Base-by-base conservation (phyloP, 2,888 invertebrate genomes). In the Orthosia gothica region DNA sequence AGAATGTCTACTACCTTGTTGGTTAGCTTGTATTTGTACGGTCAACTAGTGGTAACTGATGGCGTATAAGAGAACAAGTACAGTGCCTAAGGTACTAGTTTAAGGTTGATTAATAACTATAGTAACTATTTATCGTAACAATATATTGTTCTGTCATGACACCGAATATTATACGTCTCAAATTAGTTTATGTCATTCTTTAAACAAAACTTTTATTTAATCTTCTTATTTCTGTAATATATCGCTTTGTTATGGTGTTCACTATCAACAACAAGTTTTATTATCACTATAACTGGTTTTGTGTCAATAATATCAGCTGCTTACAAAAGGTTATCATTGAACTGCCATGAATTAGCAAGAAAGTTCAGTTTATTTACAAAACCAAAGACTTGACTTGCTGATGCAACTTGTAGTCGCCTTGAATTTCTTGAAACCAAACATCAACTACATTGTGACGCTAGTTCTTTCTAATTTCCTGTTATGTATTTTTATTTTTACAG, bases 391-490 rank as follows among this genome's bases (percentile, higher is more conserved):
- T 57, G 20, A 49, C 13, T 3, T 5, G 47, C 45, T 82, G 82
- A 77, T 80, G 82, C 71, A 82, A 77, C 64, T 55, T 23, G 12
- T 59, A 9, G 11, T 40, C 16, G 4, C 52, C 67, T 68, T 61
- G 58, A 59, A 52, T 69, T 26, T 68, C 12, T 71, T 49, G 5
- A 23, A 23, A 23, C 3, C 23, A 5, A 4, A 20, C 15, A 45
- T 70, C 18, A 63, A 13, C 18, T 40, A 47, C 26, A 62, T 1
- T 45, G 23, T 55, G 57, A 50, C 57, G 26, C 18, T 18, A 40
- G 0, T 26, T 62, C 0, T 2, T 23, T 49, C 1, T 16, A n/a
- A 58, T 58, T 81, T 76, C 65, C 70, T 76, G 49, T 50, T 76
- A 16, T 12, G 58, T 15, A 20, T 32, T 76, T 49, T 52, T 58